Percentiles rank a stretch among this genome's conserved stretches.
Evolutionary conservation across 2,113 vertebrate genomes (phyloP).

Genomic region (Canis aureus): DNA sequence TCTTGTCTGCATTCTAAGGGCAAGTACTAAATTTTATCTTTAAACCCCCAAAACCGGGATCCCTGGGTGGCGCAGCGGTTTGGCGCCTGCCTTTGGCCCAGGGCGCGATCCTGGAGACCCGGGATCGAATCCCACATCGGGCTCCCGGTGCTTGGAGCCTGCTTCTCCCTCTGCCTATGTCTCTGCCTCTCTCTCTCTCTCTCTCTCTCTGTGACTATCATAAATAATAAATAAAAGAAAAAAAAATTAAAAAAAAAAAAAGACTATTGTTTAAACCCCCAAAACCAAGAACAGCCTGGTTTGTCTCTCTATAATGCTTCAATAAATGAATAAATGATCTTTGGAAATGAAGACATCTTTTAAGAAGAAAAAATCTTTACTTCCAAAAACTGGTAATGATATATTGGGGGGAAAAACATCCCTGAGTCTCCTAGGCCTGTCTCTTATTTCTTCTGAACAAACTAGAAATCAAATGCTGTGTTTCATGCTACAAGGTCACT

Average conservation of each 20-base stretch:
- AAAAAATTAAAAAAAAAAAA: too few species aligned
- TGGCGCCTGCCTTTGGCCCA: too few species aligned
- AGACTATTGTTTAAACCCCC: background rate
- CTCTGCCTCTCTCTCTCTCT: too few species aligned
- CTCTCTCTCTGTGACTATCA: too few species aligned
- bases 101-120: too few species aligned
- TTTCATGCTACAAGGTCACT: background rate
- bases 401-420: background rate
- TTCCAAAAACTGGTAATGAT: background rate
- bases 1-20: background rate
- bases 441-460: constrained; percentile 15
- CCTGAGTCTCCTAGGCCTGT: background rate
- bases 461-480: background rate
- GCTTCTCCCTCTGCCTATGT: too few species aligned
- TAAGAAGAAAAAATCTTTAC: constrained; percentile 36
- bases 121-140: too few species aligned
- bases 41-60: background rate
- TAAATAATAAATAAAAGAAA: too few species aligned
- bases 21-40: constrained; percentile 54
- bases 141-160: too few species aligned
- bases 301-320: background rate
- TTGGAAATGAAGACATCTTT: constrained; percentile 32
- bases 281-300: background rate
- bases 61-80: too few species aligned
- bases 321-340: constrained; percentile 13